Evolutionary conservation across 2,113 vertebrate genomes (phyloP).

Genomic region (Sprattus sprattus): DNA sequence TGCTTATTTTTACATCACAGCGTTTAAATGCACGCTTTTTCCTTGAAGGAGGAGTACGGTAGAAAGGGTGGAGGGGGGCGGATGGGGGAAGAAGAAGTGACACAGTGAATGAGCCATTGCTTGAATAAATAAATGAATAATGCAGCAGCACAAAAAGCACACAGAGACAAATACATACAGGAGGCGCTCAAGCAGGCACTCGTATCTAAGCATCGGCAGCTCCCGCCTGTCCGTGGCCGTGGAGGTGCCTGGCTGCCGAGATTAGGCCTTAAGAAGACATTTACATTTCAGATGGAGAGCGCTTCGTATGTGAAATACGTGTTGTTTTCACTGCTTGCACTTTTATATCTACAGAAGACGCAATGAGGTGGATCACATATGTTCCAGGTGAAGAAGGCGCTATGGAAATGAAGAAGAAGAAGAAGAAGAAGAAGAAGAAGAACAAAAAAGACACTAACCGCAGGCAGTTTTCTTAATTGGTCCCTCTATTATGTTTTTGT

Average conservation of each 20-base stretch:
- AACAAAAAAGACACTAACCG: conserved; percentile 46
- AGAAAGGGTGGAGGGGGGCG: not conserved
- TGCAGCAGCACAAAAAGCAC: conserved; percentile 50
- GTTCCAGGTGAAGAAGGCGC: conserved; percentile 45
- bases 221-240: not conserved
- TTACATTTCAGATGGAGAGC: conserved; percentile 56
- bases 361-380: conserved; percentile 46
- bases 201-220: not conserved
- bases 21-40: conserved; percentile 35
- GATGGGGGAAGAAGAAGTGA: conserved; percentile 9
- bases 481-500: conserved; percentile 76
- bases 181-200: conserved; percentile 9
- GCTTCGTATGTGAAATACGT: conserved; percentile 51
- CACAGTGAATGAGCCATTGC: conserved; percentile 45
- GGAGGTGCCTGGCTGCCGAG: conserved; percentile 26
- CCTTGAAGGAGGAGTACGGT: conserved; percentile 38
- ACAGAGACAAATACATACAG: conserved; percentile 35
- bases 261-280: conserved; percentile 58
- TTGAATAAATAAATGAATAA: conserved; percentile 63
- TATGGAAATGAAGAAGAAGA: conserved; percentile 44
- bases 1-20: conserved; percentile 26
- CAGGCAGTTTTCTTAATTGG: conserved; percentile 74
- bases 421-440: not conserved
- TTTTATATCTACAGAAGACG: conserved; percentile 48
- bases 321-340: conserved; percentile 53